Evolutionary conservation across 2,113 vertebrate species (phyloP).

Genomic region (Phalacrocorax aristotelis): DNA sequence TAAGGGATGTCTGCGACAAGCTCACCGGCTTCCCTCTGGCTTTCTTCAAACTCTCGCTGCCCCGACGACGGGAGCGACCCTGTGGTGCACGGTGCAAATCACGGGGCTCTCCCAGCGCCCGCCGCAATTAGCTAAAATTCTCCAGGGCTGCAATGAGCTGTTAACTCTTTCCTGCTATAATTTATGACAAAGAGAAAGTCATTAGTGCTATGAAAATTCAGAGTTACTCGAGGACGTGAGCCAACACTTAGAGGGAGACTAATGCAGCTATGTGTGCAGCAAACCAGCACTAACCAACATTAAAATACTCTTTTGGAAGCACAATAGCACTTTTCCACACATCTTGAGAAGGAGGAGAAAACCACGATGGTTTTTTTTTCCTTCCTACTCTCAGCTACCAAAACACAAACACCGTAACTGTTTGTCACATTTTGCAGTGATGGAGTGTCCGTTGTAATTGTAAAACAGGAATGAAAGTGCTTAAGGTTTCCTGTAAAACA

Average conservation of each 20-base stretch:
- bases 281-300: background rate
- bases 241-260: background rate
- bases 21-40: background rate
- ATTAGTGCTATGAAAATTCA: background rate
- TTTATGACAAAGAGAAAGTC: conserved; percentile 30
- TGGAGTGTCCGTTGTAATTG: background rate
- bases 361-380: background rate
- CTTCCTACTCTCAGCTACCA: background rate
- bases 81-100: background rate
- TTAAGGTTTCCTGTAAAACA: conserved; percentile 41
- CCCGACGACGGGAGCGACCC: background rate
- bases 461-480: conserved; percentile 27
- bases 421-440: background rate
- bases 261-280: background rate
- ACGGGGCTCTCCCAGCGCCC: background rate
- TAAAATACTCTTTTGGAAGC: background rate
- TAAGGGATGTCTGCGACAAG: conserved; percentile 54
- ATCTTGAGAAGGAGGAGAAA: background rate
- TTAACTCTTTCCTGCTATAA: background rate
- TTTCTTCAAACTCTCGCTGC: background rate
- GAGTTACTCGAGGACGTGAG: background rate
- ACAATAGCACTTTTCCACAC: background rate
- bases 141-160: background rate
- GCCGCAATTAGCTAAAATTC: background rate
- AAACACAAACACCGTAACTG: background rate